Conservation (phyloP, 2,113 vertebrate species). For the Capra hircus region DNA sequence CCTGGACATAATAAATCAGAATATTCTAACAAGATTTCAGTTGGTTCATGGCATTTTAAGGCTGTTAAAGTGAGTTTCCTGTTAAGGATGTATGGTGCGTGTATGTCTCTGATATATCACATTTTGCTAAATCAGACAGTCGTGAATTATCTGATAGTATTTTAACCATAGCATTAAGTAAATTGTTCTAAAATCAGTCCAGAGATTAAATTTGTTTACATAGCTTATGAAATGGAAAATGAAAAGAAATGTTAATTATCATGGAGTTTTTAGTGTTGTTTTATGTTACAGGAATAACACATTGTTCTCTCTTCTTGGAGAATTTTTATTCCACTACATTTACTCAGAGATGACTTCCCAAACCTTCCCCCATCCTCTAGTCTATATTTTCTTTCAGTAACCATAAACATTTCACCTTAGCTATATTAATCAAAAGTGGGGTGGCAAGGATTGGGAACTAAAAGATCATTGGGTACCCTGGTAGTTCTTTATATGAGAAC, state of each 20-base stretch:
- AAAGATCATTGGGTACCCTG: neutral
- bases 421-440: neutral
- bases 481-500: neutral
- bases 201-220: neutral
- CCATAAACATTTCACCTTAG: neutral
- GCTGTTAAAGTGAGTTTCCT: neutral
- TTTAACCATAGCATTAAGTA: neutral
- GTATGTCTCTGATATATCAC: neutral
- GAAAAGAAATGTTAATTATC: neutral
- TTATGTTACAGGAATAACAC: neutral
- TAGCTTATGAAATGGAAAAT: neutral
- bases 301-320: neutral
- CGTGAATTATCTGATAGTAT: neutral
- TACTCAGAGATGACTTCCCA: neutral
- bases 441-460: neutral
- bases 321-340: neutral
- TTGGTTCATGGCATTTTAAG: neutral
- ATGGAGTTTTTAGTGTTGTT: neutral
- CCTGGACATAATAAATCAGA: neutral
- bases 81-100: neutral
- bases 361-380: neutral
- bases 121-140: neutral
- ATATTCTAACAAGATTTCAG: neutral
- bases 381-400: neutral
- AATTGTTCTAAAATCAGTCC: neutral